Evolutionary conservation across 2,797 vertebrate genomes (phyloP), one percentile per base, ranked within the genome.

Genomic region (Otus scops): DNA sequence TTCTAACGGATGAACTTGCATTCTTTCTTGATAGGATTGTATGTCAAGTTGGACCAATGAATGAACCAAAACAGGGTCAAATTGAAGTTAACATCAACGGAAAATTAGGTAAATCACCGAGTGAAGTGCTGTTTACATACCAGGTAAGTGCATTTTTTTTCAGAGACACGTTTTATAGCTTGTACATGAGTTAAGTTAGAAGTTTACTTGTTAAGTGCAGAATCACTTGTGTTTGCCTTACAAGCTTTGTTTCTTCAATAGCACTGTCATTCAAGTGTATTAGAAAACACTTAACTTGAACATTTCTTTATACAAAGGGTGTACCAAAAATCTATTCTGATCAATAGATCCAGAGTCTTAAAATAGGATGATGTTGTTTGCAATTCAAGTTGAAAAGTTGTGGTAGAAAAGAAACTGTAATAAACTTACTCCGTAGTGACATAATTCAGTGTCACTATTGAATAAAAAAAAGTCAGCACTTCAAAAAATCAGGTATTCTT

Each of bases 81-180:
- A 98, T 99, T 59, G 96, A 98, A 85, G 99, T 99, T 93, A 96
- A 98, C 61, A 97, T 99, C 96, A 98, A 96, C 0, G 98, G 98
- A 43, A 99, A 99, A 93, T 97, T 45, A 22, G 99, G 99, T 90
- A 98, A 38, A 20, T 99, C 99, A 2, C 89, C 97, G 36, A 45
- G 80, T 92, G 60, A 75, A 4, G 94, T 99, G 98, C 97, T 90
- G 39, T 98, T 98, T 95, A 99, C 98, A 38, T 99, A 99, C 97
- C 99, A 99, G 98, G 99, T 99, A 97, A 98, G 98, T 51, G 26
- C 30, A 32, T 91, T 64, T 82, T 88, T 96, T 96, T 90, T 67
- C 45, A 63, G 34, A 77, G 27, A 63, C 6, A 26, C 63, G 3
- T 23, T 54, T 89, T 88, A 74, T 67, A 38, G 21, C 10, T 65